These are phyloP conservation scores for Dascyllus trimaculatus DNA, from an alignment of 2,113 vertebrate genomes.

Conservation along the genomic window DNA sequence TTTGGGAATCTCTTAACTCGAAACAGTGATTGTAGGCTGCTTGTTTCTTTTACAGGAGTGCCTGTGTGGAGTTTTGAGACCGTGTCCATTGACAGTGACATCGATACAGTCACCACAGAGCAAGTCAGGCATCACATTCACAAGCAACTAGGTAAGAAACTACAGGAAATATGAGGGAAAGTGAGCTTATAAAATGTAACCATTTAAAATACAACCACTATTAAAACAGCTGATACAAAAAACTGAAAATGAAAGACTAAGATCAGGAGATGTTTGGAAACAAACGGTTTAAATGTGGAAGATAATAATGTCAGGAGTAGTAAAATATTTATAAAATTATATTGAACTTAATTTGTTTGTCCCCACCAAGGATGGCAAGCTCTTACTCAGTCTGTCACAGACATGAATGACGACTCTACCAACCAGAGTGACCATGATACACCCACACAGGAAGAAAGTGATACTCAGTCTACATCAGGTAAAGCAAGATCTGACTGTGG, in stretches of 20 bases:
- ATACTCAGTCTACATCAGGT: constrained; percentile 46
- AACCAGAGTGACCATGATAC: constrained; percentile 58
- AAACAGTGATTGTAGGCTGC: background rate
- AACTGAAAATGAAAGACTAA: too few relatives aligned
- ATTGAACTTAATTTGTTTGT: background rate
- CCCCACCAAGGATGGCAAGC: constrained; percentile 45
- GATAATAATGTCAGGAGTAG: background rate
- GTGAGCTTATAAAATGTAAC: background rate
- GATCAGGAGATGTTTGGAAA: too few relatives aligned
- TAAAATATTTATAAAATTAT: background rate
- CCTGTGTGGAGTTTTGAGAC: constrained; percentile 80
- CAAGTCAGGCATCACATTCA: constrained; percentile 72
- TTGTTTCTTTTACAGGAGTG: constrained; percentile 70
- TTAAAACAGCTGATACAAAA: background rate
- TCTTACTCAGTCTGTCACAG: constrained; percentile 44
- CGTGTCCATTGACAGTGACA: constrained; percentile 84
- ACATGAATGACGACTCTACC: constrained; percentile 31
- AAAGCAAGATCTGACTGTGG: background rate
- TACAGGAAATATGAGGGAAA: constrained; percentile 10
- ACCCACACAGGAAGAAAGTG: constrained; percentile 40
- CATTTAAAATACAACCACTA: background rate
- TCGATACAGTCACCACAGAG: constrained; percentile 81
- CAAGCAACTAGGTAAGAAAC: constrained; percentile 58
- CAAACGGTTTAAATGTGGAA: background rate
- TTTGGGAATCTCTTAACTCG: background rate